Conservation (phyloP, 1,140 invertebrate species). For the Drosophila simulans region DNA sequence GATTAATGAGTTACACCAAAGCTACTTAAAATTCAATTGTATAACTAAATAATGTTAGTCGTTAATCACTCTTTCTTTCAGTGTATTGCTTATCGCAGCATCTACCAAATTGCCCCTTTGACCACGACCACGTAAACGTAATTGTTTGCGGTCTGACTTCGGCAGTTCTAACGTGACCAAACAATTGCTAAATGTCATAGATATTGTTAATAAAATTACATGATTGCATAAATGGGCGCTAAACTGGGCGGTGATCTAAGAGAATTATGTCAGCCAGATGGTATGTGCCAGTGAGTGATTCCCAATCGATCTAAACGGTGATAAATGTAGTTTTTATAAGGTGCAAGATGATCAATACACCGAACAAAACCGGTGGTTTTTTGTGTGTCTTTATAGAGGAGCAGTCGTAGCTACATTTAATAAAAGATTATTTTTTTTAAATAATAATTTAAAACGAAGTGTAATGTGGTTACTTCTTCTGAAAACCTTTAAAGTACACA, state of each 20-base stretch:
- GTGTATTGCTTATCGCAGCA: constrained; percentile 41
- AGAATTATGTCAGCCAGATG: constrained; percentile 62
- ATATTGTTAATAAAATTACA: constrained; percentile 59
- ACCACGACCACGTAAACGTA: constrained; percentile 59
- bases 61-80: background rate
- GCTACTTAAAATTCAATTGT: background rate
- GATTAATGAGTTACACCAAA: background rate
- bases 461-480: no score
- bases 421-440: no score
- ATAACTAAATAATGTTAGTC: no score
- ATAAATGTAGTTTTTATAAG: constrained; percentile 9
- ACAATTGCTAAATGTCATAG: constrained; percentile 63
- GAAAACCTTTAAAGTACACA: no score
- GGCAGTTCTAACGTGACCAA: constrained; percentile 64
- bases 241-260: constrained; percentile 66
- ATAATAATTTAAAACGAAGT: no score
- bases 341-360: background rate
- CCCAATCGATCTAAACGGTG: constrained; percentile 26
- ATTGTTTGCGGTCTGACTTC: constrained; percentile 51
- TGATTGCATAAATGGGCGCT: constrained; percentile 58
- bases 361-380: no score
- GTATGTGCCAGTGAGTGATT: constrained; percentile 48
- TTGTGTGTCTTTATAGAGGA: no score
- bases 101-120: constrained; percentile 61
- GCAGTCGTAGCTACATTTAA: no score